A percentile compares a stretch with the other conserved stretches of the same genome.
Conservation (phyloP, 2,113 vertebrate genomes). For the Macquaria ambigua region DNA sequence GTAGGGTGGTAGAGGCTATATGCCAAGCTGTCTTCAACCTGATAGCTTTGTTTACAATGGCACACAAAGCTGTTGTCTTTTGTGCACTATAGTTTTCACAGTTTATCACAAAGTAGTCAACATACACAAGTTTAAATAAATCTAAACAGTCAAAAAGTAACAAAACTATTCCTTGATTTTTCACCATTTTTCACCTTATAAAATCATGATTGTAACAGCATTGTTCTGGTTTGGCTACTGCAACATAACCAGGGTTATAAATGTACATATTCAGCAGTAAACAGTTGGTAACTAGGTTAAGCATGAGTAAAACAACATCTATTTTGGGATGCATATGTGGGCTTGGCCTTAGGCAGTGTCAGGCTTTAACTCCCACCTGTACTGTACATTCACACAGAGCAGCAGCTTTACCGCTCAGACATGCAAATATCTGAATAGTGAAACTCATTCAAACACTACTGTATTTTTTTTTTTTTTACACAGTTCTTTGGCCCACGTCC, state of each 20-base stretch:
- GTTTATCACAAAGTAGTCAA: background rate
- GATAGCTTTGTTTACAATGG: background rate
- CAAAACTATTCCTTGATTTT: background rate
- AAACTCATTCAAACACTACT: background rate
- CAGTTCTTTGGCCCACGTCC: background rate
- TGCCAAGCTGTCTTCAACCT: background rate
- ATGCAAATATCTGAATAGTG: constrained; percentile 17
- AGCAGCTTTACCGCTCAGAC: background rate
- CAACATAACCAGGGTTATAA: background rate
- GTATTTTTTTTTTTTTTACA: background rate
- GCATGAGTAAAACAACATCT: background rate
- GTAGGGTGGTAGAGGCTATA: background rate
- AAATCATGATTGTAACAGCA: background rate
- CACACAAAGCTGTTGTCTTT: background rate
- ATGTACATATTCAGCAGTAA: background rate
- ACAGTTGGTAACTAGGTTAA: background rate
- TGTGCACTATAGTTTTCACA: background rate
- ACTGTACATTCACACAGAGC: constrained; percentile 21
- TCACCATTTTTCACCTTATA: background rate
- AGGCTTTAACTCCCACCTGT: background rate
- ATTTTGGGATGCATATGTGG: constrained; percentile 18
- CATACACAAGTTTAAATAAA: background rate
- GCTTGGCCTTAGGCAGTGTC: background rate
- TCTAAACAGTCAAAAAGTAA: background rate
- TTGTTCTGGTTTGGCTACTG: background rate